A percentile compares a stretch with the other conserved stretches of the same genome.
Conservation (phyloP, 2,888 invertebrate genomes). For the Acanthoscelides obtectus region DNA sequence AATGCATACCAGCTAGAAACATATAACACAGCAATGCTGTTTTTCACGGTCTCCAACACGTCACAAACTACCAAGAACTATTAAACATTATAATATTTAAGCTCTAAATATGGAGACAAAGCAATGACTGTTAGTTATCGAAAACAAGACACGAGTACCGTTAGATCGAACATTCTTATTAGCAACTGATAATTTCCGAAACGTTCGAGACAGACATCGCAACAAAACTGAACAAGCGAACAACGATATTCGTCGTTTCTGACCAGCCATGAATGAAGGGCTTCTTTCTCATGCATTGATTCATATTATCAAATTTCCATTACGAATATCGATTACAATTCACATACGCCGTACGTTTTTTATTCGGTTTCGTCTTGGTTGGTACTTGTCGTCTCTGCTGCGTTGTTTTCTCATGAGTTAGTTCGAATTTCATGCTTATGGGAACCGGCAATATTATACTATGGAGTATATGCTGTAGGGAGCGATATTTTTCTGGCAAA, state of each 20-base stretch:
- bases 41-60: no score
- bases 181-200: not conserved
- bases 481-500: not conserved
- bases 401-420: not conserved
- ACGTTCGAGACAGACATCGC: not conserved
- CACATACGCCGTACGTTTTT: not conserved
- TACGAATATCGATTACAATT: not conserved
- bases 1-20: no score
- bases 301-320: slow-evolving; percentile 10
- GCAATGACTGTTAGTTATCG: not conserved
- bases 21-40: no score
- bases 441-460: not conserved
- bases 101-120: no score
- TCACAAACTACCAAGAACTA: no score
- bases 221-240: not conserved
- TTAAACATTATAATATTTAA: no score
- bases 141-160: not conserved
- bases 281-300: slow-evolving; percentile 32
- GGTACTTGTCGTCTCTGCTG: not conserved
- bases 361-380: not conserved
- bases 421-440: not conserved
- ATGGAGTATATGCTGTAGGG: not conserved
- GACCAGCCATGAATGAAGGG: slow-evolving; percentile 36
- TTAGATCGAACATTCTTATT: not conserved
- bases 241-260: slow-evolving; percentile 14